A percentile compares a stretch with the other conserved stretches of the same genome.
These are phyloP conservation scores for Aurelia aurita DNA, from an alignment of 30 jellyfish, hydroid and myxozoan species.

Conservation along the genomic window DNA sequence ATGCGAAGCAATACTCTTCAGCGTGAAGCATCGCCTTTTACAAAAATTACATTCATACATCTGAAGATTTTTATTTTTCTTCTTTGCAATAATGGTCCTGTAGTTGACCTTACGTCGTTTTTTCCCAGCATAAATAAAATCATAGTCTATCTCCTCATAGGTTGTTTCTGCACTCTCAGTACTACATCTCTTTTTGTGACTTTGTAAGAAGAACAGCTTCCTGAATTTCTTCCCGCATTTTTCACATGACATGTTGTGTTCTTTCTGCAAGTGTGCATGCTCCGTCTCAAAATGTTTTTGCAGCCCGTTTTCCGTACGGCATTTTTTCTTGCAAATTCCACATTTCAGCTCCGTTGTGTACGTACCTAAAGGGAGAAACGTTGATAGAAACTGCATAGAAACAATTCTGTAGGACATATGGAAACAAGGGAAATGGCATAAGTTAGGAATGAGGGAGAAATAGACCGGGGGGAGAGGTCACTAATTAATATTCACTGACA, in stretches of 20 bases:
- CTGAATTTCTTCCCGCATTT: constrained; percentile 9
- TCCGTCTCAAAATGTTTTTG: constrained; percentile 56
- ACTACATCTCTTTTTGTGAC: neutral
- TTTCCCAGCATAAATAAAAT: neutral
- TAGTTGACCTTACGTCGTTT: neutral
- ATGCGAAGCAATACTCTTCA: constrained; percentile 11
- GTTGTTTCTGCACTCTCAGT: neutral
- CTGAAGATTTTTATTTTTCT: constrained; percentile 16
- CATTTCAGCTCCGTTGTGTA: constrained; percentile 61
- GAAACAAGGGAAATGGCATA: no score
- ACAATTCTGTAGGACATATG: no score
- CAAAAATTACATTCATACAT: constrained; percentile 47
- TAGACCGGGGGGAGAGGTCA: no score
- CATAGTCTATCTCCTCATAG: neutral
- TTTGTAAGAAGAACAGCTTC: neutral
- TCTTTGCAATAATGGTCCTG: constrained; percentile 1
- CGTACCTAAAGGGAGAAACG: constrained; percentile 19
- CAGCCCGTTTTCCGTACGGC: constrained; percentile 64
- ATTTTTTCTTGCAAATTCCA: constrained; percentile 51
- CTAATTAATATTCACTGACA: no score
- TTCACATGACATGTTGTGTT: neutral
- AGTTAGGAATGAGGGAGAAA: no score
- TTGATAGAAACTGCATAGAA: no score
- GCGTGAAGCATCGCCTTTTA: constrained; percentile 11
- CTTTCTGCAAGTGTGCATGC: constrained; percentile 15